Base-by-base conservation (phyloP, 2,888 invertebrate genomes). In the Netelia fuscicornis region DNA sequence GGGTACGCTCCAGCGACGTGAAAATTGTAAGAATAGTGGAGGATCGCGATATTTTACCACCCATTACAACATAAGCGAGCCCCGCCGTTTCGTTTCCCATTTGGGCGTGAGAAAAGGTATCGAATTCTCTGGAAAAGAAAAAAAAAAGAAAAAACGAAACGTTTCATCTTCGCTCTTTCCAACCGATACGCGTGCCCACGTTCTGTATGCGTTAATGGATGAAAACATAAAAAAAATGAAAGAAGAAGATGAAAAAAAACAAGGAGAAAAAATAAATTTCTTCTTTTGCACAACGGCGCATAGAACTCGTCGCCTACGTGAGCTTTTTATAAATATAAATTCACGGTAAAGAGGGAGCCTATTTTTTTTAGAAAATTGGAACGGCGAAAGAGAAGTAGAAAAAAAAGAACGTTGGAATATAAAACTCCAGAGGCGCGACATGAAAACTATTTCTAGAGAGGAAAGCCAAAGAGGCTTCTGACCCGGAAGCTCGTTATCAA, bases 1-100 rank as follows among this genome's bases (percentile, higher is more conserved):
- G 37, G 37, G 37, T 37, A 17, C 20, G 3, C 83, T 88, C 88
- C 88, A 86, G 86, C 78, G 52, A 44, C 42, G 25, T 75, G 42
- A n/a, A 79, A 79, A 58, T 48, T 30, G 30, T 54, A 58, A 48
- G 68, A 68, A 70, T 48, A n/a, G 30, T 25, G 20, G 25, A 30
- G 58, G 68, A 54, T 60, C 44, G 48, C 37, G 56, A 58, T 78
- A 48, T 48, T 48, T 13, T 48, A 48, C 48, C 48, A 48, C 6
- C 23, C 56, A 62, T 83, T 78, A 74, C 62, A 37, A 75, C 60
- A 82, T 48, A 44, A 23, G 44, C 72, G 56, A 10, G n/a, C 37
- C 65, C 8, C 23, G 17, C 25, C 48, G n/a, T 58, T 20, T 13
- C 23, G 52, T 68, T 48, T 60, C 17, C 48, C 58, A 58, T 48